These are phyloP conservation scores for Cantharis lateralis DNA, from an alignment of 2,888 invertebrate genomes.

Conservation along the genomic window DNA sequence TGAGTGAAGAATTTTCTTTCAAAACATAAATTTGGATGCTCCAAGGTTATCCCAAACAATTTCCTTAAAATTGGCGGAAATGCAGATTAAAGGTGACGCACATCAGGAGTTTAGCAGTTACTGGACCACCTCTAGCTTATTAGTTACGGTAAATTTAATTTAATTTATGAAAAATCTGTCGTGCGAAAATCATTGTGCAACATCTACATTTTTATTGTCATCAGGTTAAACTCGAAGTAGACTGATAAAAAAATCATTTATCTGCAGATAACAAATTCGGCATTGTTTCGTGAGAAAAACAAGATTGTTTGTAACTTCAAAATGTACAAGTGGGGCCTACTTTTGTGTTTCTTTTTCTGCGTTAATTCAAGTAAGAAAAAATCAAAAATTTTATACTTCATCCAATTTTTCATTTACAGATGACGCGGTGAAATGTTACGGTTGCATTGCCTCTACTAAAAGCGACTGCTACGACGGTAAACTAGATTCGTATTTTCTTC, in stretches of 20 bases:
- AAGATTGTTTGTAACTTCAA: neutral
- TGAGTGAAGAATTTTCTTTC: too few species aligned
- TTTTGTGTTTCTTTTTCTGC: neutral
- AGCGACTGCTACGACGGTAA: constrained; percentile 15
- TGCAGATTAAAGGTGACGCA: too few species aligned
- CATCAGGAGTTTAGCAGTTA: too few species aligned
- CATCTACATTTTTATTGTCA: too few species aligned
- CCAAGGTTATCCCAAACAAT: too few species aligned
- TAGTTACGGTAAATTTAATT: too few species aligned
- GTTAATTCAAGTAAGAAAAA: neutral
- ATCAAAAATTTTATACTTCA: neutral
- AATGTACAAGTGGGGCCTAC: neutral
- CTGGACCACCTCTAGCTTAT: too few species aligned
- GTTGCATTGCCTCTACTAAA: constrained; percentile 6
- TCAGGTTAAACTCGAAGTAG: neutral
- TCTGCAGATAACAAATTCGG: neutral
- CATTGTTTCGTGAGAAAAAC: neutral
- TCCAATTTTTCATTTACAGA: neutral
- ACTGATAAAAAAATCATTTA: neutral
- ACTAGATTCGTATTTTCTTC: neutral
- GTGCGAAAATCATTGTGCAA: too few species aligned
- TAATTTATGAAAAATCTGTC: too few species aligned
- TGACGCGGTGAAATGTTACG: neutral
- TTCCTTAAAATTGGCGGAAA: too few species aligned
- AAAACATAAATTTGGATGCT: too few species aligned